Evolutionary conservation across 2,113 vertebrate species (phyloP), one percentile per base, ranked within the genome.

Genomic region (Naja naja): DNA sequence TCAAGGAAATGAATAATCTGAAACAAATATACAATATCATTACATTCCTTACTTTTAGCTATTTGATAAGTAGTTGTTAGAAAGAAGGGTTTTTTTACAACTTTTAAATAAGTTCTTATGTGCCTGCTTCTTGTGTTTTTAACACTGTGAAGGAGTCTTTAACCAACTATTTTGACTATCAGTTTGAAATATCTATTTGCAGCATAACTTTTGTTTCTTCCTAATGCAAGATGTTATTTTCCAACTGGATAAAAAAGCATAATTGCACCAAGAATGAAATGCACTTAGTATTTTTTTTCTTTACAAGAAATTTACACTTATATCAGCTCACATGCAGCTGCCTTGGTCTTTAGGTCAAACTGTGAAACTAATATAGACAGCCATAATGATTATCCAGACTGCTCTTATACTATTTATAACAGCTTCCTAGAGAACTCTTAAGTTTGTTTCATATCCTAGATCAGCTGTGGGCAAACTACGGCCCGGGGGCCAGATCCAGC

Each of bases 351-450:
- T 20, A 89, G 56, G 89, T 54, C 45, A 91, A 91, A 23, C 85
- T 34, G 55, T 93, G 92, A 96, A 94, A 93, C 95, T 86, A 95
- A 95, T 90, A 4, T 85, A 89, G 92, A 69, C 30, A 95, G 81
- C 64, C 92, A 94, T 91, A 94, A 54, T 88, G 92, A 88, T 96
- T 95, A 95, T 94, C 94, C 86, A 93, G 91, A 94, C 69, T 90
- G 93, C 88, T 94, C 87, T 88, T 85, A 3, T 74, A 69, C 52
- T 91, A 30, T 88, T 49, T 95, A n/a, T 87, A 92, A 92, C 47
- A 94, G 93, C 74, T 93, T 69, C 7, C 56, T 94, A 96, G 74
- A 93, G 92, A 90, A 87, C 81, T 89, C 54, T 49, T 53, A 56
- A 74, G 27, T 43, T 20, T 58, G 6, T 86, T 92, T 87, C 45